Base-by-base conservation (phyloP, 2,113 vertebrate species). In the Peromyscus leucopus region DNA sequence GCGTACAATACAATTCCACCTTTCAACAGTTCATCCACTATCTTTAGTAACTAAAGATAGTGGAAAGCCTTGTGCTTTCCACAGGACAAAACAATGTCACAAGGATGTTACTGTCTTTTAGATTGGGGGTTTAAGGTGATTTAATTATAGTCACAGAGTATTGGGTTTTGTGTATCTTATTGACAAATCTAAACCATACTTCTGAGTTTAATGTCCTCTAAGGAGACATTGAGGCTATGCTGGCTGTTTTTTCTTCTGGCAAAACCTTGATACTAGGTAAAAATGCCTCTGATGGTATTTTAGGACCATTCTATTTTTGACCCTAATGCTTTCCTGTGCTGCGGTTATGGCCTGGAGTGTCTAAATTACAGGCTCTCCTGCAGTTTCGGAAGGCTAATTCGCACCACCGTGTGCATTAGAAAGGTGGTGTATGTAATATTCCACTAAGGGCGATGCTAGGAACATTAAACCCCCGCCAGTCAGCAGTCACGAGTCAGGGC, bases 271-370 rank as follows among this genome's bases (percentile, higher is more conserved):
- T 26, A 59, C 42, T 87, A 91, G 82, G 93, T 96, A 94, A 63
- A 94, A 96, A 83, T 59, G 65, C 61, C 76, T 97, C 79, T 83
- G 88, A 2, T 93, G 91, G 51, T 94, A 96, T 96, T 96, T 97
- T 94, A 97, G 63, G 97, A 80, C 91, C 55, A 61, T 91, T 96
- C 82, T 97, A 96, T 96, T 97, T 98, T 96, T 97, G 74, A 97
- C 89, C 63, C 39, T 96, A 97, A 89, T 95, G 63, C 71, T 96
- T 97, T 97, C 57, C 83, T 97, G 96, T 96, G 63, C 91, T 95
- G 85, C 96, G 91, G 93, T 96, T 97, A 94, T 96, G 78, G 93
- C 83, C 78, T 91, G 4, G 26, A 95, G 78, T 89, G 51, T 90
- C 87, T 96, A 96, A 97, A 97, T 98, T 97, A 96, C 85, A 94